Conservation (phyloP, 2,113 vertebrate genomes). For the Sebastes fasciatus region DNA sequence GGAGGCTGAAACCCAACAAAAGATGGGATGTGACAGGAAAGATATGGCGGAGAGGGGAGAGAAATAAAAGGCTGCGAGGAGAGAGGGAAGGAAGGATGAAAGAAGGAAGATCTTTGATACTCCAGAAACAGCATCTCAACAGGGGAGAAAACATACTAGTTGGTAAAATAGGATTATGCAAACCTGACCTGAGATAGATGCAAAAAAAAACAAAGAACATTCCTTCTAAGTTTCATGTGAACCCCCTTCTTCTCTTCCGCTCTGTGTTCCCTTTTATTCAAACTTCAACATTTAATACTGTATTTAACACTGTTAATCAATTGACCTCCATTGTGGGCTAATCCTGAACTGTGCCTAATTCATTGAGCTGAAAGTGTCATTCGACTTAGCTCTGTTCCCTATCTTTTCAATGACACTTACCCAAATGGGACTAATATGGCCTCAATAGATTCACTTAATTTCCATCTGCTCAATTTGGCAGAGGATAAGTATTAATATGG, state of each 20-base stretch:
- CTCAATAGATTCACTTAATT: constrained; percentile 79
- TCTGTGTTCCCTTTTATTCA: constrained; percentile 52
- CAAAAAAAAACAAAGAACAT: constrained; percentile 14
- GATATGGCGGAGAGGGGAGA: constrained; percentile 54
- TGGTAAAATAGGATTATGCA: constrained; percentile 63
- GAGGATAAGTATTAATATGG: constrained; percentile 67
- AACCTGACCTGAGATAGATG: constrained; percentile 46
- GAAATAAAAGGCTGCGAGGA: constrained; percentile 54
- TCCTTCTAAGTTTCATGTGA: constrained; percentile 17
- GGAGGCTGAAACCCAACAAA: constrained; percentile 75
- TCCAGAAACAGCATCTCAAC: constrained; percentile 37
- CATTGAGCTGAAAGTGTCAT: constrained; percentile 79
- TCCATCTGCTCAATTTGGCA: constrained; percentile 76
- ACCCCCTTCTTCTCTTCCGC: background rate
- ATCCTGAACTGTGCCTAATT: constrained; percentile 80
- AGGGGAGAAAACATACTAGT: constrained; percentile 28
- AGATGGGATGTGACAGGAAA: constrained; percentile 75
- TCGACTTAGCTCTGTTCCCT: constrained; percentile 72
- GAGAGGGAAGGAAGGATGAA: constrained; percentile 57
- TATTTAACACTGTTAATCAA: constrained; percentile 79
- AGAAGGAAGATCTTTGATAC: constrained; percentile 67
- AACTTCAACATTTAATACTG: constrained; percentile 68
- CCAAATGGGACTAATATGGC: constrained; percentile 82
- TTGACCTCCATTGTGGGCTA: constrained; percentile 82
- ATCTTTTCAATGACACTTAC: constrained; percentile 80